These are phyloP conservation scores for Lasioglossum malachurum DNA, from an alignment of 2,888 invertebrate genomes.

Conservation along the genomic window DNA sequence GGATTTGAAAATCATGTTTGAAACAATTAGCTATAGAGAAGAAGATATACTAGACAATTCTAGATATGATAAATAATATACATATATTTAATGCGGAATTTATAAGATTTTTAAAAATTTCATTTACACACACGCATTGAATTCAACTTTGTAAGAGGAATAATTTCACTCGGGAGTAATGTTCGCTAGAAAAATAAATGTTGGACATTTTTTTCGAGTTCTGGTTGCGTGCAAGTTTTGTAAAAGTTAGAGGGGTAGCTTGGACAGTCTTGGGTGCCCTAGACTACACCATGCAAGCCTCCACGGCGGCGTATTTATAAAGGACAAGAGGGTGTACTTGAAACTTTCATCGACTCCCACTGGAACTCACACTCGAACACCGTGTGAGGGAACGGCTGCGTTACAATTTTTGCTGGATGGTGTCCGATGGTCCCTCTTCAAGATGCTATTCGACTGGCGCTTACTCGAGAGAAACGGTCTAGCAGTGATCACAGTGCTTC, in stretches of 20 bases:
- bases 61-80: background rate
- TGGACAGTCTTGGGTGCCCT: background rate
- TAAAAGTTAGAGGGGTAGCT: background rate
- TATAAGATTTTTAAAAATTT: background rate
- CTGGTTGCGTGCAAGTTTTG: background rate
- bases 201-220: background rate
- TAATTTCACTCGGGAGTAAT: background rate
- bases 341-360: background rate
- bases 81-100: background rate
- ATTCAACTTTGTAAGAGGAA: background rate
- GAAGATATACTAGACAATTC: background rate
- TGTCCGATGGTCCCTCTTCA: slow-evolving; percentile 9
- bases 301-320: slow-evolving; percentile 28
- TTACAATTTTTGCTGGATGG: background rate
- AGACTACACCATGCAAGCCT: background rate
- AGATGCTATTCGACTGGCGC: slow-evolving; percentile 11
- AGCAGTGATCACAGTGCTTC: slow-evolving; percentile 8
- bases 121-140: background rate
- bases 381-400: background rate
- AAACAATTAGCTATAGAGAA: background rate
- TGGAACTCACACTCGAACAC: background rate
- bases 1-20: background rate
- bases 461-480: background rate
- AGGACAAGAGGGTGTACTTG: slow-evolving; percentile 5
- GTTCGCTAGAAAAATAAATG: background rate